These are phyloP conservation scores for Polypterus senegalus DNA, from an alignment of 2,113 vertebrate genomes.

Conservation along the genomic window DNA sequence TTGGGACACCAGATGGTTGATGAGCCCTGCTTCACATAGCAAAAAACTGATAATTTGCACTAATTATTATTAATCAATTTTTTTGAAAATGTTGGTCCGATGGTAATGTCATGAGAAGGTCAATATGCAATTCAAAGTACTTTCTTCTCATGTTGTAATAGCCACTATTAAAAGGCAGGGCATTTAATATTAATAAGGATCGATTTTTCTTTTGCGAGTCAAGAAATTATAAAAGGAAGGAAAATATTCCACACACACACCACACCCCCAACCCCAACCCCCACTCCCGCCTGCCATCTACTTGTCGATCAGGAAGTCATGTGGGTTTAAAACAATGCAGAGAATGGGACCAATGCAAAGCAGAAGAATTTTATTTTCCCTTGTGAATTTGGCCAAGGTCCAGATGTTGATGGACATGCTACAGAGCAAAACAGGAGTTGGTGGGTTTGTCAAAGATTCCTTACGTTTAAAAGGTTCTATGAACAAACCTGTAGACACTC, in stretches of 20 bases:
- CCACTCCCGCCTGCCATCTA: constrained; percentile 34
- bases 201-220: constrained; percentile 45
- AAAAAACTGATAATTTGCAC: no score
- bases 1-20: no score
- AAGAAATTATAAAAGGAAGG: constrained; percentile 39
- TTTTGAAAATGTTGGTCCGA: no score
- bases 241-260: constrained; percentile 38
- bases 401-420: constrained; percentile 37
- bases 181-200: constrained; percentile 47
- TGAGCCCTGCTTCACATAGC: no score
- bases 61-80: no score
- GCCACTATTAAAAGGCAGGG: constrained; percentile 41
- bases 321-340: constrained; percentile 50
- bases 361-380: constrained; percentile 33
- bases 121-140: constrained; percentile 28
- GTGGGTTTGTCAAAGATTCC: constrained; percentile 8
- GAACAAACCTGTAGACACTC: constrained; percentile 1
- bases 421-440: constrained; percentile 14
- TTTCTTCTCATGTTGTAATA: constrained; percentile 18
- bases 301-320: constrained; percentile 61
- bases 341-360: constrained; percentile 38
- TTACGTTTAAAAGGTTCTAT: constrained; percentile 16
- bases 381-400: constrained; percentile 41
- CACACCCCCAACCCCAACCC: no score
- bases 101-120: no score